Conservation (phyloP, 2,888 invertebrate species). For the Nesidiocoris tenuis region DNA sequence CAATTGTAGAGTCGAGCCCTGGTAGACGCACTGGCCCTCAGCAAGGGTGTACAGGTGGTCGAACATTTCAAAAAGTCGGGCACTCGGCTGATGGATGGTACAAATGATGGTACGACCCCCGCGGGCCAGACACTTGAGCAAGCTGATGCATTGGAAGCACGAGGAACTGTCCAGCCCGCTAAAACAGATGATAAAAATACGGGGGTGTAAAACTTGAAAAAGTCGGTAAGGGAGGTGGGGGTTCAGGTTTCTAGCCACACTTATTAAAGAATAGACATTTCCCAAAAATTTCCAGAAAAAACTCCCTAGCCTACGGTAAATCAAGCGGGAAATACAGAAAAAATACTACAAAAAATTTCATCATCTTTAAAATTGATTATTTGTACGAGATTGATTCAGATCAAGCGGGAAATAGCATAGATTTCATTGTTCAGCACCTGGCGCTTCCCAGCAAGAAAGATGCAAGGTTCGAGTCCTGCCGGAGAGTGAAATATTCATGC, state of each 20-base stretch:
- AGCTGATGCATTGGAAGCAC: conserved; percentile 88
- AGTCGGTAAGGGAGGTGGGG: too few relatives aligned
- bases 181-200: conserved; percentile 47
- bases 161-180: conserved; percentile 94
- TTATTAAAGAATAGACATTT: background rate
- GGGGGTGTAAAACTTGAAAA: background rate
- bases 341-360: too few relatives aligned
- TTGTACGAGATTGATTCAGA: too few relatives aligned
- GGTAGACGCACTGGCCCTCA: conserved; percentile 92
- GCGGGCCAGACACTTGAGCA: conserved; percentile 82
- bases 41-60: conserved; percentile 91
- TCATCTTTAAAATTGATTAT: too few relatives aligned
- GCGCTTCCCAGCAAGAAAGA: too few relatives aligned
- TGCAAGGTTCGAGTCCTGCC: too few relatives aligned
- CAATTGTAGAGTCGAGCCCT: conserved; percentile 81
- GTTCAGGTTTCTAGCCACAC: too few relatives aligned
- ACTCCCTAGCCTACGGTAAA: too few relatives aligned
- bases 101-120: conserved; percentile 93
- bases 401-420: too few relatives aligned
- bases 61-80: conserved; percentile 93
- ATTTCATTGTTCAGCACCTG: too few relatives aligned
- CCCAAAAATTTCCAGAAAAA: background rate
- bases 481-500: too few relatives aligned
- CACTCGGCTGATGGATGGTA: conserved; percentile 96
- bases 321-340: too few relatives aligned